Evolutionary conservation across 2,113 vertebrate genomes (phyloP), one percentile per base, ranked within the genome.

Genomic region (Alectura lathami): DNA sequence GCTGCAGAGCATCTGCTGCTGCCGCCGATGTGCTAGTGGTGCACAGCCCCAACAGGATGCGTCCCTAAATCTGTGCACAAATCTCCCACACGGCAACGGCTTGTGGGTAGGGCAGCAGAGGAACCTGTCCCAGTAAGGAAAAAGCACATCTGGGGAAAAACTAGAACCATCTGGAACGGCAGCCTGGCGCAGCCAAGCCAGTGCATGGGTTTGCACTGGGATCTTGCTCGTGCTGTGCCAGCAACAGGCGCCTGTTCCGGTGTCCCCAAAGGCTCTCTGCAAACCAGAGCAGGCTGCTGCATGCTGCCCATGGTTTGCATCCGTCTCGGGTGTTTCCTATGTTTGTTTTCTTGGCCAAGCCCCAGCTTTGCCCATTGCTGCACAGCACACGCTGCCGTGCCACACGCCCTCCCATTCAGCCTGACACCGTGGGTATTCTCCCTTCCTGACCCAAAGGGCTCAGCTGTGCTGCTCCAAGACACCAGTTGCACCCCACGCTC

Each of bases 271-370:
- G 89, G 64, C 62, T 78, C 81, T 95, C 90, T 89, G 66, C 45
- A 63, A 96, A 70, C 54, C 34, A 70, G 64, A 96, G 80, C 95
- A 96, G 94, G 54, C 91, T 78, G n/a, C 15, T 57, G 23, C 12
- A 5, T 4, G 6, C 22, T 57, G 95, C 69, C 85, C 85, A 29
- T 76, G 72, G 80, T 66, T 91, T 87, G 86, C 62, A 77, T 91
- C 91, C 80, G 83, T 23, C 89, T 87, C 50, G 30, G 89, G 60
- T 48, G 82, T 93, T 94, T 96, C 86, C 83, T 91, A 45, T 69
- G 90, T 93, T 95, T 88, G 69, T 90, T 92, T 94, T 68, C 88
- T 84, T 95, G 92, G 95, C 92, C 78, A 86, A 88, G 79, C 47
- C 94, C 88, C 94, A 95, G 92, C 32, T 94, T 81, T 89, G 91